Conservation (phyloP, 37 sponge, comb jelly and placozoan species). For the Dysidea cf. avara region DNA sequence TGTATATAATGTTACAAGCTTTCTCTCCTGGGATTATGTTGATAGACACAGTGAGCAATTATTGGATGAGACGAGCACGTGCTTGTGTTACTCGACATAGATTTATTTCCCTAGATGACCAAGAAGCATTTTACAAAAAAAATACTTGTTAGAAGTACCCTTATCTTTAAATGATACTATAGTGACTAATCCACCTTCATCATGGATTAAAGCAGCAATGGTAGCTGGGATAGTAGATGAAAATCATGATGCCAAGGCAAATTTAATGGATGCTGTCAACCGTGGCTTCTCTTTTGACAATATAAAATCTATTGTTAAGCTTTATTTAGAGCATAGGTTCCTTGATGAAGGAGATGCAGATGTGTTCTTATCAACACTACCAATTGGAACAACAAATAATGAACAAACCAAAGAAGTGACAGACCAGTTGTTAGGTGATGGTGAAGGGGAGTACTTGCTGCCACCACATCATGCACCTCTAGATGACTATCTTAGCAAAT, state of each 20-base stretch:
- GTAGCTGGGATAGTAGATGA: neutral
- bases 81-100: neutral
- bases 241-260: slow-evolving; percentile 6
- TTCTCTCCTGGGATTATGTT: too few species aligned
- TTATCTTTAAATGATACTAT: too few species aligned
- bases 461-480: too few species aligned
- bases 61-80: too few species aligned
- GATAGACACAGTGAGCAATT: too few species aligned
- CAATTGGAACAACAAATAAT: neutral
- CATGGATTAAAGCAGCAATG: too few species aligned
- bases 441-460: too few species aligned
- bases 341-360: neutral
- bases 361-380: slow-evolving; percentile 3
- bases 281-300: neutral
- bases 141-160: too few species aligned
- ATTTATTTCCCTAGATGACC: slow-evolving; percentile 2
- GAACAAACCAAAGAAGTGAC: slow-evolving; percentile 6
- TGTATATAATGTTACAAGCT: too few species aligned
- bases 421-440: neutral
- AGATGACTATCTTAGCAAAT: neutral
- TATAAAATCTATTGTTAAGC: too few species aligned
- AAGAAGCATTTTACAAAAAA: too few species aligned
- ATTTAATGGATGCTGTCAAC: neutral
- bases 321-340: slow-evolving; percentile 1
- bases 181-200: too few species aligned